Evolutionary conservation across 1,140 invertebrate species (phyloP), one percentile per base, ranked within the genome.

Genomic region (Aphaenogaster floridana): DNA sequence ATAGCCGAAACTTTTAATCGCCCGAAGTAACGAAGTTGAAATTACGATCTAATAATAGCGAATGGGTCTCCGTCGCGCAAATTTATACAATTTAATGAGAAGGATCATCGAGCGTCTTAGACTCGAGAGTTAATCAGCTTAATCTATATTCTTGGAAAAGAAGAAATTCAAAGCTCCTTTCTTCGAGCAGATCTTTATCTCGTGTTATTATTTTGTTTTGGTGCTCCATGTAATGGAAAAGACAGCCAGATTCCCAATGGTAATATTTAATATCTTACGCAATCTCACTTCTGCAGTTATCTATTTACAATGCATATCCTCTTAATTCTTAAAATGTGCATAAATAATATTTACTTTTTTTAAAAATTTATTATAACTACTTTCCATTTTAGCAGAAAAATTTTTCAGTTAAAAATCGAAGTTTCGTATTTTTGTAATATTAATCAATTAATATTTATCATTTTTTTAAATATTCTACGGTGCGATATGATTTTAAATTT

Each of bases 201-300:
- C 34, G 45, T 50, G 50, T 79, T 79, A 79, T 52, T 79, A 79
- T 79, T 79, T 45, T 39, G 61, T 59, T 64, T 79, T 50, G 50
- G 21, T 11, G 42, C 5, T 11, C 57, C 57, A n/a, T 28, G 57
- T 78, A 63, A 45, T 45, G 57, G 74, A 48, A 39, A 77, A 77
- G 74, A 77, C 74, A 28, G 21, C n/a, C 17, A n/a, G 74, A 61
- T 77, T 61, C 11, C 39, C 57, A 45, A 78, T n/a, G 57, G 54
- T 8, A 42, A 34, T 36, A 48, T 63, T 63, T 63, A 63, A 78
- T 45, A 63, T 48, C 6, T 57, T 28, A 5, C 57, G 21, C 11
- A 45, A 42, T 34, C 34, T 66, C 7, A 42, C 13, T 45, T 21
- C 36, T 13, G 28, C 42, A 48, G 3, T 34, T 76, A 11, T 39